These are phyloP conservation scores for Zootermopsis nevadensis DNA, from an alignment of 2,888 invertebrate species.

Conservation along the genomic window DNA sequence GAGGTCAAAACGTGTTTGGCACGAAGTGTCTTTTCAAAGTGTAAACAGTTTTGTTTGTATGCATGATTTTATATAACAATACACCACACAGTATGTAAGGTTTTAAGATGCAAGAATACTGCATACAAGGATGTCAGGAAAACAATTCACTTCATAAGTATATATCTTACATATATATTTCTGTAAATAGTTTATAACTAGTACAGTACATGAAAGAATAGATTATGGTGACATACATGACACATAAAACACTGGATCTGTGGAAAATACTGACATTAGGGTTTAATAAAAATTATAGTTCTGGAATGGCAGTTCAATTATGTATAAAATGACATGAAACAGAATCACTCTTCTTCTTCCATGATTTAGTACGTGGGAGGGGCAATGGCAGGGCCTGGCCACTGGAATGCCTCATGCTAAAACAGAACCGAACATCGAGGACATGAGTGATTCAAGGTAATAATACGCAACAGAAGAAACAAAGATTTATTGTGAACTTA, in stretches of 20 bases:
- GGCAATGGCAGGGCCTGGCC: neutral
- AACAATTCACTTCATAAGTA: neutral
- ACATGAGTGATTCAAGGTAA: slow-evolving; percentile 7
- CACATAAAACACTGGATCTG: neutral
- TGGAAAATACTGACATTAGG: neutral
- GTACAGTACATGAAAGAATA: neutral
- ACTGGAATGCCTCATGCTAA: slow-evolving; percentile 43
- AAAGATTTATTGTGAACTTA: neutral
- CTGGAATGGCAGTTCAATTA: slow-evolving; percentile 1
- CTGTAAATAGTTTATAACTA: neutral
- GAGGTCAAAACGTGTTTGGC: too few relatives aligned
- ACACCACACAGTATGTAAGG: too few relatives aligned
- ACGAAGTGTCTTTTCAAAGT: too few relatives aligned
- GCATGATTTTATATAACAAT: too few relatives aligned
- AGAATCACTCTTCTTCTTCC: slow-evolving; percentile 3
- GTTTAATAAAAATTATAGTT: neutral
- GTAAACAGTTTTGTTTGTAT: too few relatives aligned
- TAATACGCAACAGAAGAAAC: neutral
- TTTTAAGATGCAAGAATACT: too few relatives aligned
- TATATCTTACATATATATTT: neutral
- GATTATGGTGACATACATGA: neutral
- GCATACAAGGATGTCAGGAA: neutral
- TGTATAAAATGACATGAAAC: slow-evolving; percentile 29
- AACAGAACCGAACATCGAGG: slow-evolving; percentile 39
- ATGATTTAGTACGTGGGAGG: neutral